Evolutionary conservation across 2,113 vertebrate species (phyloP).

Genomic region (Mormoops blainvillei): DNA sequence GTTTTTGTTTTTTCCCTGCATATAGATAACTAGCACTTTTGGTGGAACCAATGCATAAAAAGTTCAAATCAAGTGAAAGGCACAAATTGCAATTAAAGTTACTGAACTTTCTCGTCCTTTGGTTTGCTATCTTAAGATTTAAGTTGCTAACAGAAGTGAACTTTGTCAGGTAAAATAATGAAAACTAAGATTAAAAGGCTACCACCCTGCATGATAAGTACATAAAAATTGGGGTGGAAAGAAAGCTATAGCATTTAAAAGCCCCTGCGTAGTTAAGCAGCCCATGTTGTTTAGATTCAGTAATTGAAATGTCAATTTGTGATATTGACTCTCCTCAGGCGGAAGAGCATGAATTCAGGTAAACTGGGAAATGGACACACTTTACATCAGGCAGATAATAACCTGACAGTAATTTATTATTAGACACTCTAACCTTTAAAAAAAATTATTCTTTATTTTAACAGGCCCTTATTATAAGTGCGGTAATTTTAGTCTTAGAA

Average conservation of each 20-base stretch:
- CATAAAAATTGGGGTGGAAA: not conserved
- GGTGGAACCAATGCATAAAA: not conserved
- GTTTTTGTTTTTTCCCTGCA: not conserved
- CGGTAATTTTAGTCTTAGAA: not conserved
- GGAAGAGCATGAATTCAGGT: not conserved
- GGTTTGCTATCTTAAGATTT: not conserved
- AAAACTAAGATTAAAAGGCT: slow-evolving; percentile 1
- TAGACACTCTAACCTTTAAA: not conserved
- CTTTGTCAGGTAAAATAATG: not conserved
- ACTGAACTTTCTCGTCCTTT: not conserved
- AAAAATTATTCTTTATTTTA: not conserved
- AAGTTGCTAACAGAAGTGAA: not conserved
- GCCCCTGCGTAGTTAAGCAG: not conserved
- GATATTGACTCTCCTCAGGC: not conserved
- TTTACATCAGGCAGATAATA: slow-evolving; percentile 44
- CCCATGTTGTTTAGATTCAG: not conserved
- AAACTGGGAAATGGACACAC: slow-evolving; percentile 36
- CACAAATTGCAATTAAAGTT: not conserved
- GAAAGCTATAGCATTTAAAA: not conserved
- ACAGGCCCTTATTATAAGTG: not conserved
- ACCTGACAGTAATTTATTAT: slow-evolving; percentile 25
- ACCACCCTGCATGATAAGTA: not conserved
- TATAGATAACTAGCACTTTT: slow-evolving; percentile 4
- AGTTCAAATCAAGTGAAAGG: not conserved
- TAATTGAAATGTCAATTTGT: not conserved